phyloP scores from a whole-genome alignment of 2,797 vertebrate species.

The Microctenopoma lineatum region DNA sequence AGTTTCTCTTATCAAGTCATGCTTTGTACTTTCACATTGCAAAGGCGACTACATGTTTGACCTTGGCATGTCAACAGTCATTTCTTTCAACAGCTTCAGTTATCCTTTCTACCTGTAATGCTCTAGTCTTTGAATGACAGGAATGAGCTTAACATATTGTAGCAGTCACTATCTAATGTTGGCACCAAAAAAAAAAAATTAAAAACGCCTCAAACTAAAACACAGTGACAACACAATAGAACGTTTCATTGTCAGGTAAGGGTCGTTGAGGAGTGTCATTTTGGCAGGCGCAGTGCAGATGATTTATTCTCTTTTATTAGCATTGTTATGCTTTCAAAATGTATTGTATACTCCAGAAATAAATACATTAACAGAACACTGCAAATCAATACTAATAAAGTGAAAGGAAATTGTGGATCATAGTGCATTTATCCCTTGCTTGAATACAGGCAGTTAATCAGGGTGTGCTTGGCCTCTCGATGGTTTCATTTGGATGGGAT shows the following conservation, averaged over 20 bases:
- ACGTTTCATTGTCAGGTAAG: conserved; percentile 12
- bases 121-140: conserved; percentile 40
- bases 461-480: conserved; percentile 64
- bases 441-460: conserved; percentile 73
- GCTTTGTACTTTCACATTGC: conserved; percentile 57
- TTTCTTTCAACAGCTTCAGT: conserved; percentile 43
- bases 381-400: conserved; percentile 76
- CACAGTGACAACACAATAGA: conserved; percentile 1
- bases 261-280: conserved; percentile 26
- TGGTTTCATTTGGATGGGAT: conserved; percentile 77
- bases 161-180: conserved; percentile 9
- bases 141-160: conserved; percentile 18
- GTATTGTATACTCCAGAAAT: conserved; percentile 49
- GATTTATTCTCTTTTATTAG: conserved; percentile 44
- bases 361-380: conserved; percentile 62
- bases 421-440: conserved; percentile 66
- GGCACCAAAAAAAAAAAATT: not conserved
- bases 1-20: conserved; percentile 32
- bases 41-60: conserved; percentile 41
- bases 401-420: conserved; percentile 62
- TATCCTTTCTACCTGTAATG: conserved; percentile 41
- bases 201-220: conserved; percentile 28
- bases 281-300: conserved; percentile 28
- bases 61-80: conserved; percentile 61
- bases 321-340: conserved; percentile 42